Base-by-base conservation (phyloP, 2,888 invertebrate genomes). In the Chaetogeoica ovagalla region DNA sequence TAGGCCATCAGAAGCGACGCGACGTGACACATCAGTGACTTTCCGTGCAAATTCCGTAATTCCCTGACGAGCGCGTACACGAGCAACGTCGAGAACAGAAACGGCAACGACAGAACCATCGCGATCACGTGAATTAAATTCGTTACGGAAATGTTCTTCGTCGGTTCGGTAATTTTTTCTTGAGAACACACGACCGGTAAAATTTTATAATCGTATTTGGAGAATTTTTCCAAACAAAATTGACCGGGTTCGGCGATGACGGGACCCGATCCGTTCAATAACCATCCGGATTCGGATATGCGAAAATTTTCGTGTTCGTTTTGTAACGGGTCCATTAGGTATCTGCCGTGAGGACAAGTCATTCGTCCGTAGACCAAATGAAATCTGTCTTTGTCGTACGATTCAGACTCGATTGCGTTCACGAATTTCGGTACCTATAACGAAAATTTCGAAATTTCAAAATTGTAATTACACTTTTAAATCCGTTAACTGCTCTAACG, bases 71-170 rank as follows among this genome's bases (percentile, higher is more conserved):
- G 85, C 2, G 86, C 85, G 84, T 89, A 89, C 13, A 88, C 87
- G 68, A 86, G 85, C 0, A 89, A 88, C 8, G 89, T 89, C 30
- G 87, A 87, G 75, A 89, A 82, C 23, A 89, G 86, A 83, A 89
- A 89, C 17, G 89, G 88, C 11, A 89, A 87, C 21, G 89, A 89
- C 84, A 88, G 86, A 83, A 88, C 85, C 83, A 89, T 85, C 81
- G 88, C 89, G 21, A 83, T 81, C 0, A 83, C 83, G 62, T 84
- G 83, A 0, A 82, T 43, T 0, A 82, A 83, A 43, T 79, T 81
- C 37, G 8, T 15, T 11, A 37, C 30, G 8, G 0, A 8, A 11
- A 21, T 5, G 9, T 8, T 8, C 0, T 2, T 11, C 7, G 81
- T 82, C 5, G 70, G 59, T 17, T 81, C 81, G 3, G 11, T 13